Conservation (phyloP, 2,888 invertebrate genomes). For the Gryllus longicercus region DNA sequence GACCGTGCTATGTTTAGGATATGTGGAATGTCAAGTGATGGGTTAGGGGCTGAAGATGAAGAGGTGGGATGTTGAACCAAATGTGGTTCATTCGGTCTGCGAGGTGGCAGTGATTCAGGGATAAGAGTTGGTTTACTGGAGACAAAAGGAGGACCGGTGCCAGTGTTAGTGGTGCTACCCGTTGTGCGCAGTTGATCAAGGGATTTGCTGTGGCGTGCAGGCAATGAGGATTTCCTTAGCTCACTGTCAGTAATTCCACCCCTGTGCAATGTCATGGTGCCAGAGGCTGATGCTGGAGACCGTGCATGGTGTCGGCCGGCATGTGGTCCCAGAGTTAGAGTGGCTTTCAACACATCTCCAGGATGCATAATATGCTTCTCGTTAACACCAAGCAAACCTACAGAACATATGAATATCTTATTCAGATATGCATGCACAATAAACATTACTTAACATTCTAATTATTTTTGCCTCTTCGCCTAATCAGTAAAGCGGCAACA, state of each 20-base stretch:
- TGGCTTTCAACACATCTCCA: constrained; percentile 60
- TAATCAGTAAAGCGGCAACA: too few relatives aligned
- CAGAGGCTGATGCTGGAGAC: constrained; percentile 32
- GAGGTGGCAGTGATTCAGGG: constrained; percentile 43
- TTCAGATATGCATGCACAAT: too few relatives aligned
- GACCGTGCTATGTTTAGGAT: constrained; percentile 46
- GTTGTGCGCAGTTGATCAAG: constrained; percentile 67
- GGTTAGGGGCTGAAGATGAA: constrained; percentile 47
- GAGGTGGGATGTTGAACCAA: constrained; percentile 46
- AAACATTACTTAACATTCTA: too few relatives aligned
- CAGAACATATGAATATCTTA: too few relatives aligned
- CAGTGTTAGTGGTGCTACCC: constrained; percentile 43
- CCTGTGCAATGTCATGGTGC: constrained; percentile 30
- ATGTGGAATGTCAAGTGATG: constrained; percentile 45
- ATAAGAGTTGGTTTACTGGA: constrained; percentile 43
- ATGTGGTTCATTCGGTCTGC: constrained; percentile 50
- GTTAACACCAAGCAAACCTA: constrained; percentile 52
- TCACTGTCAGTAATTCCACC: constrained; percentile 25
- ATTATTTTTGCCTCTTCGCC: too few relatives aligned
- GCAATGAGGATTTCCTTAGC: constrained; percentile 49
- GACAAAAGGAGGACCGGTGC: constrained; percentile 39
- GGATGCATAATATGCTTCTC: constrained; percentile 58
- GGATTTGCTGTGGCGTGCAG: constrained; percentile 70
- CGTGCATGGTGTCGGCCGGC: constrained; percentile 27
- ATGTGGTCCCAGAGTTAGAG: constrained; percentile 61